Conservation (phyloP, 2,797 vertebrate species). For the Falco biarmicus region DNA sequence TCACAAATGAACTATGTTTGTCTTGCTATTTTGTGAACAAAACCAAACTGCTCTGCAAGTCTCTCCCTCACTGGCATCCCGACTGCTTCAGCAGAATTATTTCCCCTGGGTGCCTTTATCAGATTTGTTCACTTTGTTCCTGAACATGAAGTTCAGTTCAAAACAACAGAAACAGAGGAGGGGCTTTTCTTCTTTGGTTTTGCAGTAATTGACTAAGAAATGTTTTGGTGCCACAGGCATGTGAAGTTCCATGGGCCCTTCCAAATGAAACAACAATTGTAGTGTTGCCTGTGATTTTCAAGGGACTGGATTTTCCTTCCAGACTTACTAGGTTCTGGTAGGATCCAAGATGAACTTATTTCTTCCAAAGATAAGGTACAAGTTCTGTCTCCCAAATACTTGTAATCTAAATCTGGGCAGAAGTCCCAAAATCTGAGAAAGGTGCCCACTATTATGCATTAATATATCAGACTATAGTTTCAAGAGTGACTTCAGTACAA, state of each 20-base stretch:
- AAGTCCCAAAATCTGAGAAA: neutral
- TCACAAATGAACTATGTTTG: neutral
- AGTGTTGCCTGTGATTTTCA: neutral
- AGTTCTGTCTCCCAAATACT: neutral
- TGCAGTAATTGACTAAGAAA: neutral
- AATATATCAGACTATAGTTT: neutral
- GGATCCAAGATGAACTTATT: neutral
- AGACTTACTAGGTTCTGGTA: neutral
- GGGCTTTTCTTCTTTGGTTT: neutral
- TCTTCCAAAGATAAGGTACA: neutral
- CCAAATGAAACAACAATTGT: neutral
- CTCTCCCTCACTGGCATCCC: neutral
- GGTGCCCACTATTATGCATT: neutral
- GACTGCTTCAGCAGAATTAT: neutral
- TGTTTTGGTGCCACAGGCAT: neutral
- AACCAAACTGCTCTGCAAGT: neutral
- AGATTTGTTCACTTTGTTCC: constrained; percentile 18
- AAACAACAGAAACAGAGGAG: neutral
- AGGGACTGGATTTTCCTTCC: neutral
- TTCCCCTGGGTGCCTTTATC: neutral
- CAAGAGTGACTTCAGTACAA: neutral
- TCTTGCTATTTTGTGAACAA: neutral
- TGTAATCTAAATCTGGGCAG: neutral
- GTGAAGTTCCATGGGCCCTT: neutral
- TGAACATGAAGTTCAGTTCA: constrained; percentile 9